Evolutionary conservation across 2,797 vertebrate genomes (phyloP).

Genomic region (Phataginus tetradactyla): DNA sequence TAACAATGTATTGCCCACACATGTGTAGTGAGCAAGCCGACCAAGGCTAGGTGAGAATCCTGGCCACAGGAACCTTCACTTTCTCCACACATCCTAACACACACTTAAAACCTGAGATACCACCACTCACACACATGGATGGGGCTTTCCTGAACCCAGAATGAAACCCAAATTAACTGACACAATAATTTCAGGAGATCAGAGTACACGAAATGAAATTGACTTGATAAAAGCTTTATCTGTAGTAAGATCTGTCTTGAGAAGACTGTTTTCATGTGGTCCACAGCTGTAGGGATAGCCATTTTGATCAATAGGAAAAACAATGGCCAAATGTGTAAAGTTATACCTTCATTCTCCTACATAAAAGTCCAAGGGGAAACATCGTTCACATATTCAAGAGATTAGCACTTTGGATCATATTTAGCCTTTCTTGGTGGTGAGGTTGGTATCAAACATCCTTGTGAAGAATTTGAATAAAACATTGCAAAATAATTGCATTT

Average conservation of each 20-base stretch:
- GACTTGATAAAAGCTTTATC: neutral
- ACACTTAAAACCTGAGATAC: neutral
- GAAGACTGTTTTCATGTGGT: neutral
- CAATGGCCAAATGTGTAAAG: neutral
- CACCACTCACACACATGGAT: neutral
- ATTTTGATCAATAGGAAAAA: neutral
- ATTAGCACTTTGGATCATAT: neutral
- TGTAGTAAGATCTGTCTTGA: neutral
- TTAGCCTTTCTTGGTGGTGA: neutral
- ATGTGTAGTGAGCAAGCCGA: no score
- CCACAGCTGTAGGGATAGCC: neutral
- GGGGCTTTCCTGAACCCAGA: neutral
- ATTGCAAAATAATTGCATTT: neutral
- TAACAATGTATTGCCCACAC: no score
- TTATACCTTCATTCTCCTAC: neutral
- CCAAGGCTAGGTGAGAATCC: no score
- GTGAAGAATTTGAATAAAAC: constrained; percentile 45
- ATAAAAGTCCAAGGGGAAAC: neutral
- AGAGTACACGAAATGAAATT: neutral
- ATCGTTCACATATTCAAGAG: neutral
- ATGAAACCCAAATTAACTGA: neutral
- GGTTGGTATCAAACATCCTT: neutral
- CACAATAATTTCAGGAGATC: neutral
- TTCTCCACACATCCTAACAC: neutral
- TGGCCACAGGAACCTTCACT: no score